Base-by-base conservation (phyloP, 2,888 invertebrate genomes). In the Leptodirus hochenwartii region DNA sequence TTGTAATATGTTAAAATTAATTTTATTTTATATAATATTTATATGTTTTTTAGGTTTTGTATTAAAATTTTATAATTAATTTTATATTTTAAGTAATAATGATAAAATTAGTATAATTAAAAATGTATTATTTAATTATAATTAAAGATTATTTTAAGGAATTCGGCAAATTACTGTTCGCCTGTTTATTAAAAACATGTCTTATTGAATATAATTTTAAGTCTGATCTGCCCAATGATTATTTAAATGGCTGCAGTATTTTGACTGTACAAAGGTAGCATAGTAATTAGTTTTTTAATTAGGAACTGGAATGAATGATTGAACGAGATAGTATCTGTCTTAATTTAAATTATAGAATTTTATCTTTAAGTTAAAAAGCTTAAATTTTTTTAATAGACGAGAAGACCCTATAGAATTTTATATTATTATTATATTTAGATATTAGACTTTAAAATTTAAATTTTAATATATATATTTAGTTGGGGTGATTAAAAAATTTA, bases 221-320 rank as follows among this genome's bases (percentile, higher is more conserved):
- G 64, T 74, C 59, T 58, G 54, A 59, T 66, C 74, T 77, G 75
- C 73, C 67, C 74, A 66, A 64, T 77, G 76, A 69, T 47, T 33
- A 41, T 39, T 69, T 75, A 57, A 77, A 77, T 68, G 67, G 75
- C 74, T 67, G 75, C 74, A 66, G 71, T 74, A 75, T 64, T 50
- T 61, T 74, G 62, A 75, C 70, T 66, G 72, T 75, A 65, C 72
- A 64, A 75, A 75, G 71, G 73, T 75, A 77, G 71, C 74, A n/a
- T 71, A 75, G 75, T 70, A 59, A 70, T 60, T 76, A 67, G 73
- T 70, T 66, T 72, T 63, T 75, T 78, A 72, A 78, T 72, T 77
- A 61, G 53, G 64, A 67, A 64, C 75, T 76, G 53, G 74, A 58
- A 78, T 78, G 74, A 77, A 77, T 46, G 74, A 67, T 65, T 69